These are phyloP conservation scores for Porites evermanni DNA, from an alignment of 92 coral and sea anemone genomes.

Conservation along the genomic window DNA sequence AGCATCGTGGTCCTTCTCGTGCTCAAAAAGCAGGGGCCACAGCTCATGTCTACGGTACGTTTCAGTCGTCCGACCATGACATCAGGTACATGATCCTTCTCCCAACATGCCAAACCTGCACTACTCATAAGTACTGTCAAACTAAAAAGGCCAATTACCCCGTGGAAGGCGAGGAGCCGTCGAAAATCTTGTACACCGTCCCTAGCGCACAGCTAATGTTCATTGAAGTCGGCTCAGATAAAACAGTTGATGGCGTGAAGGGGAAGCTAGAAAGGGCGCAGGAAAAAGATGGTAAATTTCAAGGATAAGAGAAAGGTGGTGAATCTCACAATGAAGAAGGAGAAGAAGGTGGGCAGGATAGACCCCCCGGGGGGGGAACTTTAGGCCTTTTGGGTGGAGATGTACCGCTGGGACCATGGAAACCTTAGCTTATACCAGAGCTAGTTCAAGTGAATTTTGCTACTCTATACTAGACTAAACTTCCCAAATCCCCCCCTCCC, in stretches of 20 bases:
- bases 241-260: not conserved
- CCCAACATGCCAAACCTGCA: conserved; percentile 22
- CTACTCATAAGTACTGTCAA: not conserved
- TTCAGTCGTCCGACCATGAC: conserved; percentile 25
- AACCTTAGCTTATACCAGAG: too few species aligned
- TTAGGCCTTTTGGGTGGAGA: too few species aligned
- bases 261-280: not conserved
- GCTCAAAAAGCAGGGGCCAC: conserved; percentile 29
- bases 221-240: not conserved
- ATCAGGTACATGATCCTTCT: conserved; percentile 27
- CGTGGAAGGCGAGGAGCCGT: not conserved
- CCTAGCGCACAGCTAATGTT: conserved; percentile 3
- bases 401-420: too few species aligned
- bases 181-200: conserved; percentile 11
- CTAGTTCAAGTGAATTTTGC: too few species aligned
- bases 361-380: too few species aligned
- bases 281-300: not conserved
- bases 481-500: too few species aligned
- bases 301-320: not conserved
- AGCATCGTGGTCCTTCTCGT: not conserved
- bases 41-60: conserved; percentile 35
- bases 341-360: too few species aligned
- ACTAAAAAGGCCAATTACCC: conserved; percentile 3
- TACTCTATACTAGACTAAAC: too few species aligned
- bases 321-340: not conserved